Evolutionary conservation across 2,113 vertebrate genomes (phyloP).

Genomic region (Alouatta palliata): DNA sequence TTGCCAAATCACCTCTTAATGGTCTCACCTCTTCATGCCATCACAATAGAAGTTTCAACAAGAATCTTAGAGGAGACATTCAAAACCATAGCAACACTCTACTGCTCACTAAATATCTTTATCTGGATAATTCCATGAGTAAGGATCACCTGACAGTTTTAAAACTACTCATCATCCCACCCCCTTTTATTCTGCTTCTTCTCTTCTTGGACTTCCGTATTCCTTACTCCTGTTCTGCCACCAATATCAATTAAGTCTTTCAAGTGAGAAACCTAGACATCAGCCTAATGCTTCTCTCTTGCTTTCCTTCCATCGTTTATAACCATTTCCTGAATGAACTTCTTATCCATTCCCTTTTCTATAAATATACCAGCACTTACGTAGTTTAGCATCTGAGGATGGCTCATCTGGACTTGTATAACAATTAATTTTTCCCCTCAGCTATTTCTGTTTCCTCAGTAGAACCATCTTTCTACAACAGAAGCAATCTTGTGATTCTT

Average conservation of each 20-base stretch:
- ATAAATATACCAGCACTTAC: accelerated
- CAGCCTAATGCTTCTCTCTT: accelerated
- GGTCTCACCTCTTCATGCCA: background rate
- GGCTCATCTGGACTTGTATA: background rate
- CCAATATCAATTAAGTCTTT: background rate
- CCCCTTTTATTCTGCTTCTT: background rate
- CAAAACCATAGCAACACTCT: background rate
- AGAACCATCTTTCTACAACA: background rate
- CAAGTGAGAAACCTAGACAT: background rate
- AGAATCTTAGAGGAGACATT: background rate
- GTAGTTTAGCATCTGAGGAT: background rate
- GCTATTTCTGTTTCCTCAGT: background rate
- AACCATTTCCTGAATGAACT: background rate
- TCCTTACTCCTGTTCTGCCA: background rate
- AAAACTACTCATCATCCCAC: accelerated
- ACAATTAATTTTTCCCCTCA: background rate
- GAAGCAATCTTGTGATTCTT: background rate
- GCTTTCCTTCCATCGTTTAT: background rate
- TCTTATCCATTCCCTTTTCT: background rate
- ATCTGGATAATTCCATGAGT: accelerated
- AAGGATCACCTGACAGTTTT: background rate
- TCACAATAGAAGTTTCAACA: background rate
- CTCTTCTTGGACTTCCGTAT: accelerated
- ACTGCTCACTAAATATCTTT: background rate
- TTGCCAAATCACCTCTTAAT: background rate